Conservation (phyloP, 1,140 invertebrate species). For the Orussus abietinus region DNA sequence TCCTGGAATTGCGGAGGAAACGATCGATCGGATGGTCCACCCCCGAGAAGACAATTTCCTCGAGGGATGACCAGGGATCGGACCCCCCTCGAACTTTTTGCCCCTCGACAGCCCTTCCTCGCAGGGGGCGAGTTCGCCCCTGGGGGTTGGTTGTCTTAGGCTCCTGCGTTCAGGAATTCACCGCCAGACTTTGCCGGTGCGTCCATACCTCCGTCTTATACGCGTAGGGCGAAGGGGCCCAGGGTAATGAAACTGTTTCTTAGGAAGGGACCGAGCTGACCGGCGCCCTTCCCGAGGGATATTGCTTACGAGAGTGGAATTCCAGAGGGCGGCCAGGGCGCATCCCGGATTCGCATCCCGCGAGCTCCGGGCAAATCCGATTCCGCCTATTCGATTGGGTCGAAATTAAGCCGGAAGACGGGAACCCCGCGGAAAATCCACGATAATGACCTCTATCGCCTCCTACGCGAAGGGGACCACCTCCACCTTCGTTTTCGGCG, state of each 20-base stretch:
- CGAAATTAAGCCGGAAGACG: too few relatives aligned
- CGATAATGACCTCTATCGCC: too few relatives aligned
- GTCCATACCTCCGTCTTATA: neutral
- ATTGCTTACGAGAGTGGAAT: slow-evolving; percentile 28
- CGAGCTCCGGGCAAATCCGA: too few relatives aligned
- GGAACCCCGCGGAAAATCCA: too few relatives aligned
- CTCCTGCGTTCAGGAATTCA: slow-evolving; percentile 18
- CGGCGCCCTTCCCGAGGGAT: slow-evolving; percentile 19
- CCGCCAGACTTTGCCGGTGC: neutral
- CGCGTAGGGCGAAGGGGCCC: slow-evolving; percentile 7
- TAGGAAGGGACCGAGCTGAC: slow-evolving; percentile 7
- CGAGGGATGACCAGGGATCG: neutral
- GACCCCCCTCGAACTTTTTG: too few relatives aligned
- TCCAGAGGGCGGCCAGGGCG: slow-evolving; percentile 10
- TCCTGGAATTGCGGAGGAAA: slow-evolving; percentile 13
- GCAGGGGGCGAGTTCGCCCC: slow-evolving; percentile 12
- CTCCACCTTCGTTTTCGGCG: too few relatives aligned
- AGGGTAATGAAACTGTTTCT: slow-evolving; percentile 29
- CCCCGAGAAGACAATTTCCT: neutral
- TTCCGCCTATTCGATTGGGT: too few relatives aligned
- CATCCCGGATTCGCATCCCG: too few relatives aligned
- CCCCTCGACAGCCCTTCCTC: slow-evolving; percentile 15
- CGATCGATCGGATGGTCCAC: slow-evolving; percentile 9
- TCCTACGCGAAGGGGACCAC: too few relatives aligned
- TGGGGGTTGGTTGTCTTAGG: slow-evolving; percentile 22